A percentile compares a stretch with the other conserved stretches of the same genome.
Conservation (phyloP, 1,140 invertebrate genomes). For the Portunus trituberculatus region DNA sequence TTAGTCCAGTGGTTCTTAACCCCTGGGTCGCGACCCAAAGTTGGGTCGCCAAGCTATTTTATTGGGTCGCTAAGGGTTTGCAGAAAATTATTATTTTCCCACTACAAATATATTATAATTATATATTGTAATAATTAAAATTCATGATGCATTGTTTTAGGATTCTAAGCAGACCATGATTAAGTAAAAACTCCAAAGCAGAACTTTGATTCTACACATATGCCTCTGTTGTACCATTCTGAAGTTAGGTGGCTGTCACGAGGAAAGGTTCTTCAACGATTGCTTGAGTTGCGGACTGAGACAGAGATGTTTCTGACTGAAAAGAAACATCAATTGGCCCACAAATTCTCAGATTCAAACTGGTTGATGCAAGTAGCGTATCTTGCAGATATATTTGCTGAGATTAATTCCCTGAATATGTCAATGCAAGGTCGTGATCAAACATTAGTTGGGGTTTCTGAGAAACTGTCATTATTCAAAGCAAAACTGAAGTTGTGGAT, state of each 20-base stretch:
- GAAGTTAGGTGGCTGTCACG: conserved; percentile 61
- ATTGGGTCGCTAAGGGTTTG: too few species aligned
- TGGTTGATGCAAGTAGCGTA: too few species aligned
- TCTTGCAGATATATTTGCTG: conserved; percentile 35
- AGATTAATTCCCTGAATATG: conserved; percentile 48
- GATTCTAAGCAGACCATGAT: too few species aligned
- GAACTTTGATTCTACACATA: background rate
- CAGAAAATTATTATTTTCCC: too few species aligned
- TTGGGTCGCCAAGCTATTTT: too few species aligned
- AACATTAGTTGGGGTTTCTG: conserved; percentile 50
- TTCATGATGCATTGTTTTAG: too few species aligned
- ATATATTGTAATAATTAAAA: too few species aligned
- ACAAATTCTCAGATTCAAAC: too few species aligned
- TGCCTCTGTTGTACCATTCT: conserved; percentile 47
- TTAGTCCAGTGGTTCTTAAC: too few species aligned
- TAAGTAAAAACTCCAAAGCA: background rate
- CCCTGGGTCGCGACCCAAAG: too few species aligned
- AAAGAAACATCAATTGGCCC: conserved; percentile 57
- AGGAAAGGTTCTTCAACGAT: conserved; percentile 49
- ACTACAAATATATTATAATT: too few species aligned
- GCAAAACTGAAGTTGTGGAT: conserved; percentile 59
- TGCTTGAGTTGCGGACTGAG: conserved; percentile 44
- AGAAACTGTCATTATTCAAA: conserved; percentile 58
- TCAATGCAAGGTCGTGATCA: conserved; percentile 61
- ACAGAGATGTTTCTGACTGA: conserved; percentile 44